These are phyloP conservation scores for Ips typographus DNA, from an alignment of 1,140 invertebrate species.

Conservation along the genomic window DNA sequence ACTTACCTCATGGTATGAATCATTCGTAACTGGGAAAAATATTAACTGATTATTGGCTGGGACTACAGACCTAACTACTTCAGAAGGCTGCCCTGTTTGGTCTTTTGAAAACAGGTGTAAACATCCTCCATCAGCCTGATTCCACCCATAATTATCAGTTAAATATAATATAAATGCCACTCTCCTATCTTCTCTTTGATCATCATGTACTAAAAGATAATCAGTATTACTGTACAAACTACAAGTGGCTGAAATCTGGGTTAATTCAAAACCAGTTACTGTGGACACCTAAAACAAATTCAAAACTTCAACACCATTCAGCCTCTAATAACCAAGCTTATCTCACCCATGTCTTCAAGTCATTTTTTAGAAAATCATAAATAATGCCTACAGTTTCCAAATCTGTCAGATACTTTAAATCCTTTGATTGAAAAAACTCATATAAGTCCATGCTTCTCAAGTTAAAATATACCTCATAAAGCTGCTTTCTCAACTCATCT, in stretches of 20 bases:
- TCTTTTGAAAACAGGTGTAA: slow-evolving; percentile 66
- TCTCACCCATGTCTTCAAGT: slow-evolving; percentile 59
- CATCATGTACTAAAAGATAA: slow-evolving; percentile 73
- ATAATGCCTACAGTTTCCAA: slow-evolving; percentile 56
- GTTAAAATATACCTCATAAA: slow-evolving; percentile 66
- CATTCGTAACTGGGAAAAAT: slow-evolving; percentile 66
- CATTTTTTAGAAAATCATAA: slow-evolving; percentile 59
- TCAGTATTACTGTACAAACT: slow-evolving; percentile 71
- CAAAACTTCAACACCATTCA: background rate
- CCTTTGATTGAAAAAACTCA: slow-evolving; percentile 69
- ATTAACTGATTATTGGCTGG: slow-evolving; percentile 71
- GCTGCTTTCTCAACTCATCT: slow-evolving; percentile 61
- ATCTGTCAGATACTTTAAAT: slow-evolving; percentile 60
- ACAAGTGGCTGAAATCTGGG: slow-evolving; percentile 68
- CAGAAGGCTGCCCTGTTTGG: slow-evolving; percentile 57
- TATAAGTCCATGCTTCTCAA: slow-evolving; percentile 69
- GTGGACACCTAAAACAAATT: slow-evolving; percentile 54
- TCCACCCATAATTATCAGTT: slow-evolving; percentile 60
- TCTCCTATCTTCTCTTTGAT: slow-evolving; percentile 66
- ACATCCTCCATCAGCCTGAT: slow-evolving; percentile 62
- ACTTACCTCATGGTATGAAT: slow-evolving; percentile 58
- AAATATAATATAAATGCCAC: slow-evolving; percentile 73
- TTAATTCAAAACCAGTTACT: slow-evolving; percentile 62
- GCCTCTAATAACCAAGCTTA: no score
- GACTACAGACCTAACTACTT: slow-evolving; percentile 57